phyloP scores from a whole-genome alignment of 2,797 vertebrate genomes.

The Myotis planiceps region DNA sequence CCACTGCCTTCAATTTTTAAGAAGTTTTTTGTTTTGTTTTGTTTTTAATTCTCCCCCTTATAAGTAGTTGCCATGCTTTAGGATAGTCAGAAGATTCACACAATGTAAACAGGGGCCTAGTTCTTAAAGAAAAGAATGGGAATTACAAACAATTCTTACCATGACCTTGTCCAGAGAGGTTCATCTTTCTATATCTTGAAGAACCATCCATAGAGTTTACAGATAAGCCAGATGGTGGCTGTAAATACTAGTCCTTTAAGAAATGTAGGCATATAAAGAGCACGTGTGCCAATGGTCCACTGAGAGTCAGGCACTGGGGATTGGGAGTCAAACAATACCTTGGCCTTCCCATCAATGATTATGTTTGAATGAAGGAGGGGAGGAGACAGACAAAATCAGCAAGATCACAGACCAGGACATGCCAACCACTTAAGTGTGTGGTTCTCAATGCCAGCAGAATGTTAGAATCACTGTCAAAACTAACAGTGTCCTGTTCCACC shows the following conservation, averaged over 20 bases:
- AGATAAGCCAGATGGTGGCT: neutral
- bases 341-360: neutral
- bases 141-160: neutral
- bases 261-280: neutral
- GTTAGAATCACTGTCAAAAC: neutral
- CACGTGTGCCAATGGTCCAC: neutral
- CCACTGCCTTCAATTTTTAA: conserved; percentile 42
- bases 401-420: neutral
- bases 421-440: neutral
- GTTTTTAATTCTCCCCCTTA: neutral
- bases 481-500: neutral
- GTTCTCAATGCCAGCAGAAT: neutral
- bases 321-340: neutral
- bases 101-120: neutral
- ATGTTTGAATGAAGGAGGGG: neutral
- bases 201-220: neutral
- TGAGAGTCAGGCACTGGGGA: neutral
- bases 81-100: neutral
- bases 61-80: conserved; percentile 30
- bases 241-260: neutral
- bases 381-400: neutral
- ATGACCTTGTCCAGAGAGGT: neutral
- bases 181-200: neutral
- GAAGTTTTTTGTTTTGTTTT: neutral
- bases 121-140: neutral